Conservation (phyloP, 2,113 vertebrate species). For the Atlantisia rogersi region DNA sequence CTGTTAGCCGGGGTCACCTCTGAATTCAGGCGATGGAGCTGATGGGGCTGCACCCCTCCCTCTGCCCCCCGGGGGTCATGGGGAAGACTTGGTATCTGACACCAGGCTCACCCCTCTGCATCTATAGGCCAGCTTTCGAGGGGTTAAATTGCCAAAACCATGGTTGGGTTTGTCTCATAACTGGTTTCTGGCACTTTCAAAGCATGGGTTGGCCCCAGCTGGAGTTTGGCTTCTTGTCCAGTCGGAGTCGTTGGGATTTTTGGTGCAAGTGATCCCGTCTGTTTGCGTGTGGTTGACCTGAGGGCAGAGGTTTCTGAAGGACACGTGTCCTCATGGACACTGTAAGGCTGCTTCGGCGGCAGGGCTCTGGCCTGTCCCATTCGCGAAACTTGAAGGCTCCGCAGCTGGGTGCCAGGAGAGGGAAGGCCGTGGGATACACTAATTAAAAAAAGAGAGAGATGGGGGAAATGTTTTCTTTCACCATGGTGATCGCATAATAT, state of each 20-base stretch:
- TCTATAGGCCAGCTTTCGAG: not conserved
- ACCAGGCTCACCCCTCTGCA: not conserved
- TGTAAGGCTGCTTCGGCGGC: not conserved
- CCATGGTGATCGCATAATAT: not conserved
- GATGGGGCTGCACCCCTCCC: not conserved
- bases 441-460: conserved; percentile 7
- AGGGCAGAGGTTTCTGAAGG: not conserved
- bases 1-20: not conserved
- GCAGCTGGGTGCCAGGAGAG: not conserved
- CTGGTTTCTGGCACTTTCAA: not conserved
- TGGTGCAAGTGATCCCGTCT: not conserved
- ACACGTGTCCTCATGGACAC: accelerated
- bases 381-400: not conserved
- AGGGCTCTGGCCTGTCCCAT: not conserved
- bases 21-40: not conserved
- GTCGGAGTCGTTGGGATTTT: not conserved
- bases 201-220: not conserved
- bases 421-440: not conserved
- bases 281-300: not conserved
- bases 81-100: not conserved
- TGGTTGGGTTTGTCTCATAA: not conserved
- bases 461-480: not conserved
- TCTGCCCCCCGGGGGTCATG: not conserved
- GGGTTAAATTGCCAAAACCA: not conserved
- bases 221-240: not conserved